These are phyloP conservation scores for Cryptotermes secundus DNA, from an alignment of 1,140 invertebrate genomes.

Conservation along the genomic window DNA sequence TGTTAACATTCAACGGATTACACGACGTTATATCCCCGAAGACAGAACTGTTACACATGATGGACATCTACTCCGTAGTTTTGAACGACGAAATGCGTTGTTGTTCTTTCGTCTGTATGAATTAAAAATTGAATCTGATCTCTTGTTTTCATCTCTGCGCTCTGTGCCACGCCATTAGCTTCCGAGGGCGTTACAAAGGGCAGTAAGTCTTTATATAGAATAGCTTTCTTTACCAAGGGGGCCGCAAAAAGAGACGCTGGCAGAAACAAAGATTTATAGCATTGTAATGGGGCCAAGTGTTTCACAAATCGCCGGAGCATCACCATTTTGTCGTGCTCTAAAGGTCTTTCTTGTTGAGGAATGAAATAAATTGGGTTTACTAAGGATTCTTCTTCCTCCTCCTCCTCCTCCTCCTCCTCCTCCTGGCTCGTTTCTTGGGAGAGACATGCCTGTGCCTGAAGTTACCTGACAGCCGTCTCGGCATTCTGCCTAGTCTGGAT, in stretches of 20 bases:
- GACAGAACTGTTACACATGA: too few relatives aligned
- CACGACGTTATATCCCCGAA: too few relatives aligned
- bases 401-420: not conserved
- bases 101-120: too few relatives aligned
- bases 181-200: not conserved
- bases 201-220: not conserved
- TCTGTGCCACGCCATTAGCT: not conserved
- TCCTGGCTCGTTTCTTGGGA: conserved; percentile 1
- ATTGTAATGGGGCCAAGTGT: conserved; percentile 50
- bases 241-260: conserved; percentile 1
- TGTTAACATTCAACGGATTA: too few relatives aligned
- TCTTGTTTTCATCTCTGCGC: too few relatives aligned
- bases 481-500: not conserved
- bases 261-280: conserved; percentile 45
- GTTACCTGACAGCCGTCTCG: not conserved
- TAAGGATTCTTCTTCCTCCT: conserved; percentile 23
- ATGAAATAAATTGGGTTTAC: conserved; percentile 34
- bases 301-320: conserved; percentile 44
- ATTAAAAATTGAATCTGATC: too few relatives aligned
- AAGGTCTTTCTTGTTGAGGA: conserved; percentile 19
- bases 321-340: conserved; percentile 23
- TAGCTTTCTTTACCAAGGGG: not conserved
- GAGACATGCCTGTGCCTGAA: not conserved
- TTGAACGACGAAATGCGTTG: too few relatives aligned
- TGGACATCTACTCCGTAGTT: too few relatives aligned